These are phyloP conservation scores for Urophycis tenuis DNA, from an alignment of 2,797 vertebrate species.

Conservation along the genomic window DNA sequence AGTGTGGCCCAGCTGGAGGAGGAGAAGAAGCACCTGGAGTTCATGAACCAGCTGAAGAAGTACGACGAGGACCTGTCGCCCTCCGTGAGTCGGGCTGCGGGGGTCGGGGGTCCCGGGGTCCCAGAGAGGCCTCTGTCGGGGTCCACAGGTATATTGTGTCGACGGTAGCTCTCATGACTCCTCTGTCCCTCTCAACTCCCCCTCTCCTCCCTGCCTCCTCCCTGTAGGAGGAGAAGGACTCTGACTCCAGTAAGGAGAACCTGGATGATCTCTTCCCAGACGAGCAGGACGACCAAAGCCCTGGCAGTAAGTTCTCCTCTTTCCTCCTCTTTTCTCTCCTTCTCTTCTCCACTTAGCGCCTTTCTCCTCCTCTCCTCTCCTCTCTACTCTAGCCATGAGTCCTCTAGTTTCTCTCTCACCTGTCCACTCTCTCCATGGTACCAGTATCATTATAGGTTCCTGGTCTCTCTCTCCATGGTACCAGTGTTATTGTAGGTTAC, in stretches of 20 bases:
- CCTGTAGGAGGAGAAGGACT: constrained; percentile 89
- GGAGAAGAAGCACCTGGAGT: constrained; percentile 97
- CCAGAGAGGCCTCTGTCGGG: too few species aligned
- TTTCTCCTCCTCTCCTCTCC: too few species aligned
- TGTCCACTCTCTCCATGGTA: too few species aligned
- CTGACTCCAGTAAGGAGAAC: constrained; percentile 84
- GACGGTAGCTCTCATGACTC: too few species aligned
- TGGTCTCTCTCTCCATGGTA: too few species aligned
- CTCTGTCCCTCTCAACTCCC: not conserved
- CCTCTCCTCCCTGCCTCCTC: constrained; percentile 9
- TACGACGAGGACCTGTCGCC: constrained; percentile 92
- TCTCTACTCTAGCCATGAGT: too few species aligned
- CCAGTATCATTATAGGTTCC: too few species aligned
- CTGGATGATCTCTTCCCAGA: constrained; percentile 96
- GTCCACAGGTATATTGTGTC: too few species aligned
- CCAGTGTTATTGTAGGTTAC: too few species aligned
- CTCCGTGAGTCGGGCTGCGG: constrained; percentile 67
- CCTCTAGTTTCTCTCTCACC: too few species aligned
- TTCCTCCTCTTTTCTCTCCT: not conserved
- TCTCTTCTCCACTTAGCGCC: too few species aligned
- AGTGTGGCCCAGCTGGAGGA: constrained; percentile 95
- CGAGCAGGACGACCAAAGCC: constrained; percentile 88
- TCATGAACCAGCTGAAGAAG: constrained; percentile 97
- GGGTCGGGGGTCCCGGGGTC: too few species aligned
- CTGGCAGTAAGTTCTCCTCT: constrained; percentile 76